A percentile compares a stretch with the other conserved stretches of the same genome.
phyloP scores from a whole-genome alignment of 2,797 vertebrate genomes.

The Dendrocincla tyrannina region DNA sequence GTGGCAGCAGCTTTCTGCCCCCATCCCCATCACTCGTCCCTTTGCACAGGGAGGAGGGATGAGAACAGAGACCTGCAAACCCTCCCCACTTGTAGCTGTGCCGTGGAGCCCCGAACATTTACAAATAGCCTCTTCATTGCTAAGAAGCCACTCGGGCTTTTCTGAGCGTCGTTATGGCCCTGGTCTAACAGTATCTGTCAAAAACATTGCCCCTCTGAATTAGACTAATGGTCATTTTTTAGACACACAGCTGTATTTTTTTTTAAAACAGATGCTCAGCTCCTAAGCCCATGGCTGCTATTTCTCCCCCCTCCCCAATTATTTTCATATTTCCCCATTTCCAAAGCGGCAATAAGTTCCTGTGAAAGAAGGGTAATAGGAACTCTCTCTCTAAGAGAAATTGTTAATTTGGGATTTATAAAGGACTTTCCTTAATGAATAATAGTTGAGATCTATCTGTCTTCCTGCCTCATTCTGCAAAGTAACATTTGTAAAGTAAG shows the following conservation, averaged over 20 bases:
- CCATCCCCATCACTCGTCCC: fast-evolving
- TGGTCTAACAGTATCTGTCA: neutral
- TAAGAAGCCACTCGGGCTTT: neutral
- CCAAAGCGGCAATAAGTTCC: conserved; percentile 67
- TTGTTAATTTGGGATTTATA: conserved; percentile 81
- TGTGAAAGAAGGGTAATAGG: conserved; percentile 53
- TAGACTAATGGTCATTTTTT: conserved; percentile 29
- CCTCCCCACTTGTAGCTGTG: neutral
- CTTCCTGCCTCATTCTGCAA: conserved; percentile 73
- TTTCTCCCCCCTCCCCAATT: conserved; percentile 43
- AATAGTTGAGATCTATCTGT: conserved; percentile 73
- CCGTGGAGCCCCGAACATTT: fast-evolving
- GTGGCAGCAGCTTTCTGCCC: neutral
- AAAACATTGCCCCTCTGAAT: neutral
- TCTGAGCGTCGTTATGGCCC: fast-evolving
- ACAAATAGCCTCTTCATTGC: neutral
- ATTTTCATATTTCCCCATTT: conserved; percentile 68
- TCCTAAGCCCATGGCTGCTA: conserved; percentile 14
- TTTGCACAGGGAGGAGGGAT: fast-evolving
- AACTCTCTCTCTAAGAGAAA: conserved; percentile 73
- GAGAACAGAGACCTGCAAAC: neutral
- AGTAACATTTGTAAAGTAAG: conserved; percentile 77
- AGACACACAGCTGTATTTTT: conserved; percentile 44
- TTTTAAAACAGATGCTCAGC: conserved; percentile 2
- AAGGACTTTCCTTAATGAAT: conserved; percentile 79